Percentiles rank a stretch among this genome's conserved stretches.
Conservation (phyloP, 2,888 invertebrate species). For the Lagria hirta region DNA sequence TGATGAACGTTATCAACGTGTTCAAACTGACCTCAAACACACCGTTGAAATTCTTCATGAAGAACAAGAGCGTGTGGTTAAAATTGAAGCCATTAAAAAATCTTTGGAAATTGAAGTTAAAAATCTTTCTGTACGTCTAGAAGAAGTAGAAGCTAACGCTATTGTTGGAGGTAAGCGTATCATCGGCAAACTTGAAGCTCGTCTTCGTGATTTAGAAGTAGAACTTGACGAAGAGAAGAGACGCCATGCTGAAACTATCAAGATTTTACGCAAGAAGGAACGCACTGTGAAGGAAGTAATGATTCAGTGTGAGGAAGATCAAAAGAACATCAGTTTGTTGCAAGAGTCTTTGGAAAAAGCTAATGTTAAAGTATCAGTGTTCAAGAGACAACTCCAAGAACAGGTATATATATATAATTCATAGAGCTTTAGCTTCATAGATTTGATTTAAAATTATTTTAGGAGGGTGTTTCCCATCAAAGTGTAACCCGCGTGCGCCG, state of each 20-base stretch:
- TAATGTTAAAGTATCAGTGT: constrained; percentile 84
- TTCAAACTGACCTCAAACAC: constrained; percentile 89
- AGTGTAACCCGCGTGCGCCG: constrained; percentile 94
- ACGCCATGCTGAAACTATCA: constrained; percentile 95
- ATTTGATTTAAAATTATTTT: too few species aligned
- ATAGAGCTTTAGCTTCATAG: constrained; percentile 5
- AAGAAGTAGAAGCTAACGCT: constrained; percentile 96
- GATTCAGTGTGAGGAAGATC: constrained; percentile 94
- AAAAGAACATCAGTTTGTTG: constrained; percentile 90
- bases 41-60: constrained; percentile 92
- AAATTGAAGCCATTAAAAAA: constrained; percentile 97
- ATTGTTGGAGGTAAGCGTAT: constrained; percentile 95
- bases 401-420: constrained; percentile 66
- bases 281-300: constrained; percentile 94
- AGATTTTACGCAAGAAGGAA: constrained; percentile 98
- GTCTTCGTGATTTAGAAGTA: constrained; percentile 91
- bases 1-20: constrained; percentile 94
- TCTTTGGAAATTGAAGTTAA: constrained; percentile 96
- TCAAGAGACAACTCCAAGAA: constrained; percentile 94
- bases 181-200: constrained; percentile 95
- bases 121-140: constrained; percentile 88
- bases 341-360: constrained; percentile 89
- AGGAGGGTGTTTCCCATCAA: constrained; percentile 91
- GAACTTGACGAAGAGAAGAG: constrained; percentile 96
- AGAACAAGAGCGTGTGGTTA: constrained; percentile 94